These are phyloP conservation scores for Sminthurinus aureus DNA, from an alignment of 2,888 invertebrate genomes.

Conservation along the genomic window DNA sequence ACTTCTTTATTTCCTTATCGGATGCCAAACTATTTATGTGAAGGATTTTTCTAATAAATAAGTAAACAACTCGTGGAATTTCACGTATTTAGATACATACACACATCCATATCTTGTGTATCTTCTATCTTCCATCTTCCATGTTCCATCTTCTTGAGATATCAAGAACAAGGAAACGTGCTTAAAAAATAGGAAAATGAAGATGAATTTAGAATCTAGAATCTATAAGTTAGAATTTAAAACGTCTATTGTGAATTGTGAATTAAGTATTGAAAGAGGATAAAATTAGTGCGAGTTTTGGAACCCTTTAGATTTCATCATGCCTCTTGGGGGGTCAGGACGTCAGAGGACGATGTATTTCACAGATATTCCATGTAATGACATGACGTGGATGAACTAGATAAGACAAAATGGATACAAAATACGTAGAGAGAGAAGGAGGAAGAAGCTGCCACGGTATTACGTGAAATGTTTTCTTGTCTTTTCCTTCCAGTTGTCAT, in stretches of 20 bases:
- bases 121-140: too few relatives aligned
- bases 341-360: constrained; percentile 43
- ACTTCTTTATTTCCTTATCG: too few relatives aligned
- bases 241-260: neutral
- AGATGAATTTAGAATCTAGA: too few relatives aligned
- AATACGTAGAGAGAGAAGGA: neutral
- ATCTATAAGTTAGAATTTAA: too few relatives aligned
- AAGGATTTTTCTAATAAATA: too few relatives aligned
- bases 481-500: neutral
- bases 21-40: too few relatives aligned
- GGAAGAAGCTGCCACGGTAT: constrained; percentile 25
- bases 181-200: too few relatives aligned
- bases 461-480: neutral
- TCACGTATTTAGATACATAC: too few relatives aligned
- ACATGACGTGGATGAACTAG: constrained; percentile 51
- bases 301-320: constrained; percentile 32
- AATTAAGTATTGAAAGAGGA: neutral
- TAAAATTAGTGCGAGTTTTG: neutral
- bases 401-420: constrained; percentile 41
- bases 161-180: too few relatives aligned
- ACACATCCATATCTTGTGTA: too few relatives aligned
- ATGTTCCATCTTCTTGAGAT: too few relatives aligned
- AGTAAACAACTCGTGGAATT: too few relatives aligned
- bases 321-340: constrained; percentile 45
- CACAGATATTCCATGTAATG: constrained; percentile 48